A percentile compares a stretch with the other conserved stretches of the same genome.
phyloP scores from a whole-genome alignment of 2,797 vertebrate species.

The Zalophus californianus region DNA sequence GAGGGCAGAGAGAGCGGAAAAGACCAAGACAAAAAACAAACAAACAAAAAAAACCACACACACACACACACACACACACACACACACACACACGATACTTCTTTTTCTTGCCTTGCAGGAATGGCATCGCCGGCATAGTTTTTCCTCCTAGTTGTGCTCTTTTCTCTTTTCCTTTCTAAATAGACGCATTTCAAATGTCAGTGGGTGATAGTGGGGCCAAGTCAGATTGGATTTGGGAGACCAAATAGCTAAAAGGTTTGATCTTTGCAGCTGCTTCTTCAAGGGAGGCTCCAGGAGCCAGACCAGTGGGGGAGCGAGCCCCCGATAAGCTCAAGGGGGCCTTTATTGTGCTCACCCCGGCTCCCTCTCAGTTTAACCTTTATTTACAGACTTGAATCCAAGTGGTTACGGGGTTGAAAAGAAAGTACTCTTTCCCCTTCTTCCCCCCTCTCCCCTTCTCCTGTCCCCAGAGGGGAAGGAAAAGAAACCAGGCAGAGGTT shows the following conservation, averaged over 20 bases:
- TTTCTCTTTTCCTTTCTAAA: slow-evolving; percentile 72
- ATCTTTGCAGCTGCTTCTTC: slow-evolving; percentile 49
- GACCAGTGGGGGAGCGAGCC: not conserved
- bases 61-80: slow-evolving; percentile 53
- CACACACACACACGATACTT: slow-evolving; percentile 63
- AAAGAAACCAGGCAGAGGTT: slow-evolving; percentile 56
- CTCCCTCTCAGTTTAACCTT: slow-evolving; percentile 66
- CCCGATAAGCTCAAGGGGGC: slow-evolving; percentile 5
- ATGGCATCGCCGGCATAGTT: slow-evolving; percentile 71
- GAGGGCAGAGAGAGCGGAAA: slow-evolving; percentile 87
- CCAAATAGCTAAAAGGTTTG: slow-evolving; percentile 52
- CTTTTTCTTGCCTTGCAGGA: slow-evolving; percentile 84
- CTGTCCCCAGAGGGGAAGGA: not conserved
- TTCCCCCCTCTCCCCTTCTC: not conserved
- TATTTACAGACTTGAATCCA: slow-evolving; percentile 63
- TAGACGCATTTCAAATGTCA: slow-evolving; percentile 74
- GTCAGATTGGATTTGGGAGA: slow-evolving; percentile 64
- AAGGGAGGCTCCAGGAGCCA: not conserved
- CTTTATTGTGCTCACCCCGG: slow-evolving; percentile 5
- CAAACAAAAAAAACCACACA: slow-evolving; percentile 65
- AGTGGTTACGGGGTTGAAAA: slow-evolving; percentile 25
- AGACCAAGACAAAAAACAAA: slow-evolving; percentile 72
- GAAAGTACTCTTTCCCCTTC: not conserved
- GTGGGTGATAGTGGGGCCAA: slow-evolving; percentile 68
- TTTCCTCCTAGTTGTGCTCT: not conserved